A percentile compares a stretch with the other conserved stretches of the same genome.
Evolutionary conservation across 2,888 invertebrate genomes (phyloP).

Genomic region (Tenthredo livida): DNA sequence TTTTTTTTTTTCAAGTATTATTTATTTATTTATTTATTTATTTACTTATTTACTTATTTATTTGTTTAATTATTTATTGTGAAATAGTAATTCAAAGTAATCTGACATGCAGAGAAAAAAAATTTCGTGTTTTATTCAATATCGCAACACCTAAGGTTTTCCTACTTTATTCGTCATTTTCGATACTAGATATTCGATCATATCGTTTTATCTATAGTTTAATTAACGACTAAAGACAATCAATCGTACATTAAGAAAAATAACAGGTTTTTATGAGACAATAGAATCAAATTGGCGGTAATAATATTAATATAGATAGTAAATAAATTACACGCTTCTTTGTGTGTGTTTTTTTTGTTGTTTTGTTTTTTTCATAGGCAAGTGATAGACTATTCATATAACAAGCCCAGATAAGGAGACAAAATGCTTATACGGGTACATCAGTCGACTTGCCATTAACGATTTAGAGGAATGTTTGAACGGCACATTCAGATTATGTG

Average conservation of each 20-base stretch:
- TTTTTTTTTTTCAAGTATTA: constrained; percentile 4
- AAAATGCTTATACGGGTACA: not conserved
- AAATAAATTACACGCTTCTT: constrained; percentile 48
- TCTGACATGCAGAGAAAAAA: constrained; percentile 65
- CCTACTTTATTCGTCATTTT: constrained; percentile 50
- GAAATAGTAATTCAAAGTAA: constrained; percentile 53
- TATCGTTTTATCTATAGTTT: not conserved
- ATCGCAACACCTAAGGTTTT: constrained; percentile 61
- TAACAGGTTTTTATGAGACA: not conserved
- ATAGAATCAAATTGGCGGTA: not conserved
- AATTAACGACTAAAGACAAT: not conserved
- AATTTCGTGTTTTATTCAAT: constrained; percentile 63
- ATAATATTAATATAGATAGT: not conserved
- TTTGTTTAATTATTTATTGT: not conserved
- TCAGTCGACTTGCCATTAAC: constrained; percentile 36
- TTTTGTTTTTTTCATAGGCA: constrained; percentile 46
- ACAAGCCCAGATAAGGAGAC: not conserved
- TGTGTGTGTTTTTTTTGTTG: no score
- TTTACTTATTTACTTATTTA: not conserved
- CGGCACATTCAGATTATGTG: constrained; percentile 69
- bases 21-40: constrained; percentile 31
- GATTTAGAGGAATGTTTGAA: constrained; percentile 73
- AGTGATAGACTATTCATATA: constrained; percentile 1
- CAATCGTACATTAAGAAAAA: not conserved
- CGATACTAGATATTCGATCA: constrained; percentile 18